Percentiles rank a stretch among this genome's conserved stretches.
Conservation (phyloP, 2,888 invertebrate species). For the Gnatocerus cornutus region DNA sequence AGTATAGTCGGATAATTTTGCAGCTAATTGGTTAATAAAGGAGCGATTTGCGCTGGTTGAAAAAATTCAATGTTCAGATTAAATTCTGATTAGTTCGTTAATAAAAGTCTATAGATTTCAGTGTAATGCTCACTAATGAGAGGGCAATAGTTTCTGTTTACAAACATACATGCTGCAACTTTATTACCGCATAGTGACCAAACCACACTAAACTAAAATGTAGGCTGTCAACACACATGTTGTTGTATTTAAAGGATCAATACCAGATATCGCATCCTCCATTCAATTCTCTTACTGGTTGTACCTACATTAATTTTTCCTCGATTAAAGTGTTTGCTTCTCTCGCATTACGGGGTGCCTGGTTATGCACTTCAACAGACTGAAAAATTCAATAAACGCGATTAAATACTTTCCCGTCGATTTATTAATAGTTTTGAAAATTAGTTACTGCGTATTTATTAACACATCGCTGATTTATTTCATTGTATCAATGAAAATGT, state of each 20-base stretch:
- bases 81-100: constrained; percentile 6
- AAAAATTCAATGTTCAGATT: background rate
- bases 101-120: background rate
- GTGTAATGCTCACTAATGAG: background rate
- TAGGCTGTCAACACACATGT: background rate
- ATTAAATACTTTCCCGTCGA: background rate
- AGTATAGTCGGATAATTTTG: constrained; percentile 8
- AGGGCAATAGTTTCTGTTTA: constrained; percentile 1
- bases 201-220: background rate
- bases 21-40: background rate
- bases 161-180: background rate
- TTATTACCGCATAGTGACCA: background rate
- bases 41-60: background rate
- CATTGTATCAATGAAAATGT: background rate
- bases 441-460: background rate
- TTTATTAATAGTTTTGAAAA: background rate
- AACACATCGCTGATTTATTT: background rate
- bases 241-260: background rate
- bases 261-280: background rate
- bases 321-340: too few species aligned
- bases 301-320: too few species aligned
- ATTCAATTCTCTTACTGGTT: too few species aligned
- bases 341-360: too few species aligned
- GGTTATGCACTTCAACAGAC: background rate
- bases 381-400: background rate